A percentile compares a stretch with the other conserved stretches of the same genome.
phyloP scores from a whole-genome alignment of 2,888 invertebrate species.

The Temnothorax ravouxi region DNA sequence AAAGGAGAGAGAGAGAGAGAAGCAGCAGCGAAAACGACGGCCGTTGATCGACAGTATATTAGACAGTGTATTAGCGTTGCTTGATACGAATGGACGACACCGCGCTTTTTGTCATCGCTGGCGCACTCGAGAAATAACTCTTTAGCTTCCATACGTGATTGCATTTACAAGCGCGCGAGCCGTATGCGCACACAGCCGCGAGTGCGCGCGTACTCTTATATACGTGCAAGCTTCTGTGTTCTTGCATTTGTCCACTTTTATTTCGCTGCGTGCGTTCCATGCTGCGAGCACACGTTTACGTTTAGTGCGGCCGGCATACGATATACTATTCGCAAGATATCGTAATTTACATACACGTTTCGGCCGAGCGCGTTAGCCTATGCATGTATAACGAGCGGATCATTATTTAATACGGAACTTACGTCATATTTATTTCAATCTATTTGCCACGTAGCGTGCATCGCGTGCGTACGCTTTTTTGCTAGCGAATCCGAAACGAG shows the following conservation, averaged over 20 bases:
- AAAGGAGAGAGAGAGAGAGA: background rate
- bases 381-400: background rate
- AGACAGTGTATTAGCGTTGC: background rate
- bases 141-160: conserved; percentile 30
- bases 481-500: conserved; percentile 33
- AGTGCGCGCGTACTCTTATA: background rate
- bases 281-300: background rate
- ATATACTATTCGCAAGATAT: background rate
- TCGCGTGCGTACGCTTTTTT: conserved; percentile 30
- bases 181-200: background rate
- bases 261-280: background rate
- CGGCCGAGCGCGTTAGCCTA: background rate
- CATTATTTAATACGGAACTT: conserved; percentile 42
- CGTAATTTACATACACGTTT: conserved; percentile 32
- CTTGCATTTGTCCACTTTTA: conserved; percentile 21
- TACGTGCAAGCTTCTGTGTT: background rate
- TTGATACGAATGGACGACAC: background rate
- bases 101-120: conserved; percentile 15
- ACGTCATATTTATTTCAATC: conserved; percentile 52
- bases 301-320: background rate
- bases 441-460: conserved; percentile 36
- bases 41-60: background rate
- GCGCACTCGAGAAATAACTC: conserved; percentile 28
- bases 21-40: background rate
- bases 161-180: conserved; percentile 7